These are phyloP conservation scores for Emmelina monodactyla DNA, from an alignment of 2,888 invertebrate genomes.

Conservation along the genomic window DNA sequence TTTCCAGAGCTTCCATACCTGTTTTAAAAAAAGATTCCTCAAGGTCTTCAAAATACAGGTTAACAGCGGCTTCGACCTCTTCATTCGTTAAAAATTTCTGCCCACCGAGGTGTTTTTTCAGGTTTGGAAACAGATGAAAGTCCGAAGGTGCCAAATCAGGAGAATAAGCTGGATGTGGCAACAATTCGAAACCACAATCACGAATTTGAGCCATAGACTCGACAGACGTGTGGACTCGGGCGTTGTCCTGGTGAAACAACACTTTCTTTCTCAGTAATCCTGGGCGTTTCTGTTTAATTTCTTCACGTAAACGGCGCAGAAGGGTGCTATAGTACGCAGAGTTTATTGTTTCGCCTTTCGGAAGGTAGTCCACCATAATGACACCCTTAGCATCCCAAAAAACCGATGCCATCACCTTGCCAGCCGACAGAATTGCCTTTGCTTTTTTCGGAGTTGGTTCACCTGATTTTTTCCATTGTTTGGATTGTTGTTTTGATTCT, in stretches of 20 bases:
- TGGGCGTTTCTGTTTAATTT: background rate
- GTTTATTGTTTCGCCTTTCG: background rate
- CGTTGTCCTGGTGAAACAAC: background rate
- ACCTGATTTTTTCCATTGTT: slow-evolving; percentile 1
- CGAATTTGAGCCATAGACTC: too few relatives aligned
- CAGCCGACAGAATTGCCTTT: background rate
- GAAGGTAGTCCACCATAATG: background rate
- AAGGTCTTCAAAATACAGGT: too few relatives aligned
- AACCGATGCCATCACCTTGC: slow-evolving; percentile 4
- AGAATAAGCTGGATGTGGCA: too few relatives aligned
- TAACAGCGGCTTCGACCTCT: too few relatives aligned
- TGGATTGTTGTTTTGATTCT: slow-evolving; percentile 3
- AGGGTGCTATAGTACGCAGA: slow-evolving; percentile 1
- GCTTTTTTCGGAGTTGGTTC: slow-evolving; percentile 2
- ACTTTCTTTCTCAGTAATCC: background rate
- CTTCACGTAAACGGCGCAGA: background rate
- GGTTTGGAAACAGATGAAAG: too few relatives aligned
- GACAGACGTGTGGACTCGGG: too few relatives aligned
- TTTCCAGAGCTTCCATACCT: too few relatives aligned
- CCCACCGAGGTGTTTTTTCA: too few relatives aligned
- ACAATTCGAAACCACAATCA: too few relatives aligned
- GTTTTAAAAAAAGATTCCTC: too few relatives aligned
- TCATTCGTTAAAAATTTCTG: too few relatives aligned
- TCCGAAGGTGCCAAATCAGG: too few relatives aligned
- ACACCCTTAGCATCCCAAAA: slow-evolving; percentile 6